Evolutionary conservation across 2,797 vertebrate species (phyloP).

Genomic region (Acanthurus lineatus): DNA sequence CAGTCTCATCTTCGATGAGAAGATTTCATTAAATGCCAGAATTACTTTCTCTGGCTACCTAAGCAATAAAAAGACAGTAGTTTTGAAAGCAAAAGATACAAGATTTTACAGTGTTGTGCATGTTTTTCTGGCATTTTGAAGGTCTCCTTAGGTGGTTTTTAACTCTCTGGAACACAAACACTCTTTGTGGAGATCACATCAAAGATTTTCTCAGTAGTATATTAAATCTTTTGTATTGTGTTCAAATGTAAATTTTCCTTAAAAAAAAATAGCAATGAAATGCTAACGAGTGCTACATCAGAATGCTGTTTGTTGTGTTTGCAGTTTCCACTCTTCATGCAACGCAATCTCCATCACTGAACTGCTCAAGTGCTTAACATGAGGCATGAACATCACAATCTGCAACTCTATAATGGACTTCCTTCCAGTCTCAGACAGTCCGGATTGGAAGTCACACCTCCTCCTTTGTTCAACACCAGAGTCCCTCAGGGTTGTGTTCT

Average conservation of each 20-base stretch:
- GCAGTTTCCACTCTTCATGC: too few relatives aligned
- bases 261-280: neutral
- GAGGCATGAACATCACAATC: too few relatives aligned
- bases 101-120: neutral
- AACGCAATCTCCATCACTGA: too few relatives aligned
- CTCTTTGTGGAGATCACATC: neutral
- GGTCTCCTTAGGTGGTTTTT: neutral
- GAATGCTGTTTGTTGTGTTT: too few relatives aligned
- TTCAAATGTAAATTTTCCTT: neutral
- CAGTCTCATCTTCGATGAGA: neutral
- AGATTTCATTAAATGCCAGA: conserved; percentile 6
- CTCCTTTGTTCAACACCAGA: too few relatives aligned
- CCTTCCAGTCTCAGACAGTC: too few relatives aligned
- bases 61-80: neutral
- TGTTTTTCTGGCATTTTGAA: neutral
- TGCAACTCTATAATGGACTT: too few relatives aligned
- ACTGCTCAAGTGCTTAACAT: too few relatives aligned
- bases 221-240: neutral
- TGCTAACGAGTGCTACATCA: neutral
- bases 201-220: conserved; percentile 3
- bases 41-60: conserved; percentile 9
- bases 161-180: neutral
- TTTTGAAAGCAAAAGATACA: neutral
- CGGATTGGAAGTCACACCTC: too few relatives aligned
- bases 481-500: too few relatives aligned